Percentiles rank a stretch among this genome's conserved stretches.
Evolutionary conservation across 1,140 invertebrate genomes (phyloP).

Genomic region (Conus ventricosus): DNA sequence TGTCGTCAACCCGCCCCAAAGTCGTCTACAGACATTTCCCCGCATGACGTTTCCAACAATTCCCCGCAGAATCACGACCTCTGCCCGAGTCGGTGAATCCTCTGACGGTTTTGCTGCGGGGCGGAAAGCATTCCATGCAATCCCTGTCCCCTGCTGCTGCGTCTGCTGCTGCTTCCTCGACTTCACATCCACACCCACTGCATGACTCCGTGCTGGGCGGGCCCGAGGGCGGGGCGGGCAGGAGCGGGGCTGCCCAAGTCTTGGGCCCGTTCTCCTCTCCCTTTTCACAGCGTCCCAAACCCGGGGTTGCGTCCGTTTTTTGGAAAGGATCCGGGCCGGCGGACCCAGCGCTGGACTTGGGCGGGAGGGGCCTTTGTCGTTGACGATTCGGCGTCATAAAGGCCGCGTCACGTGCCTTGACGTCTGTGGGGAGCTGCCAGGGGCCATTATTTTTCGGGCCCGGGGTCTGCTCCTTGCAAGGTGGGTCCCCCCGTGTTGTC

Average conservation of each 20-base stretch:
- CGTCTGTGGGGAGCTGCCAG: constrained; percentile 74
- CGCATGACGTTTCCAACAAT: too few species aligned
- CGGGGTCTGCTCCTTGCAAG: constrained; percentile 75
- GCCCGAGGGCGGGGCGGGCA: background rate
- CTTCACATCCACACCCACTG: background rate
- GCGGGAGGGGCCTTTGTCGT: background rate
- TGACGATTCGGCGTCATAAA: background rate
- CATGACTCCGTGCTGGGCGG: background rate
- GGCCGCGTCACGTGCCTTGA: constrained; percentile 14
- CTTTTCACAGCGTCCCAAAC: too few species aligned
- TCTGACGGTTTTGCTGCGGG: background rate
- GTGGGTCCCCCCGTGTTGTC: constrained; percentile 42
- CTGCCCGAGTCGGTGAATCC: background rate
- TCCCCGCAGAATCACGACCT: background rate
- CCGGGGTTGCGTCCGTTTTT: too few species aligned
- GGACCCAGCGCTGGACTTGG: too few species aligned
- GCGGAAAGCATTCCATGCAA: background rate
- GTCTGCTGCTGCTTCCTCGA: background rate
- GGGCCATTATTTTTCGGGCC: constrained; percentile 76
- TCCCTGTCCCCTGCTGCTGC: background rate
- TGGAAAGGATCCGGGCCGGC: too few species aligned
- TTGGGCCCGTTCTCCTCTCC: too few species aligned
- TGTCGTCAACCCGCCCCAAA: too few species aligned
- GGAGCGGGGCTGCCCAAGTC: background rate
- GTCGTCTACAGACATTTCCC: too few species aligned